phyloP scores from a whole-genome alignment of 2,888 invertebrate genomes.

The Callosobruchus maculatus region DNA sequence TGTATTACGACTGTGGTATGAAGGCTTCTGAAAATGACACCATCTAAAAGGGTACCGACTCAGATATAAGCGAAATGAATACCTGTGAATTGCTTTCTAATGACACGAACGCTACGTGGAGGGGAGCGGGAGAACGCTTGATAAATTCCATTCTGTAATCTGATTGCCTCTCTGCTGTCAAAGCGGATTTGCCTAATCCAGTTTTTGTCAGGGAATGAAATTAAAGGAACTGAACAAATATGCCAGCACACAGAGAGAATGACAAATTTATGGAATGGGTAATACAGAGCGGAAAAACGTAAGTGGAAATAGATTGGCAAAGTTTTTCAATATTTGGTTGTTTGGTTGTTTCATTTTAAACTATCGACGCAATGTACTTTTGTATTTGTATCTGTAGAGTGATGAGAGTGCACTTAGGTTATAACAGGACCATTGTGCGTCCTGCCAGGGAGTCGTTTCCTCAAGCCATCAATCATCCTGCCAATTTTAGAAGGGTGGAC shows the following conservation, averaged over 20 bases:
- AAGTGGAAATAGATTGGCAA: neutral
- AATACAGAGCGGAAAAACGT: neutral
- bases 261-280: neutral
- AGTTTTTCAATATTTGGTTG: too few species aligned
- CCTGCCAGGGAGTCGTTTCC: too few species aligned
- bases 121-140: neutral
- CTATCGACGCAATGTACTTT: too few species aligned
- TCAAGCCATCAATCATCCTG: too few species aligned
- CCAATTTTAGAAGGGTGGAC: too few species aligned
- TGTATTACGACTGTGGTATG: too few species aligned
- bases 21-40: neutral
- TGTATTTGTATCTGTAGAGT: too few species aligned
- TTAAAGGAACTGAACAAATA: neutral
- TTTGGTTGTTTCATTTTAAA: too few species aligned
- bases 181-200: neutral
- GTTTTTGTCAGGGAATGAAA: neutral
- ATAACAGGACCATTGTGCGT: too few species aligned
- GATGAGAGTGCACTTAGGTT: too few species aligned
- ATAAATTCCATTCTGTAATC: neutral
- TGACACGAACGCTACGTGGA: neutral
- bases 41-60: neutral
- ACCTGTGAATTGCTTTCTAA: neutral
- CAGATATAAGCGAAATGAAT: neutral
- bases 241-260: neutral
- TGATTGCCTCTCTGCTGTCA: neutral